Percentiles rank a stretch among this genome's conserved stretches.
phyloP scores from a whole-genome alignment of 2,888 invertebrate species.

The Ephialtes manifestator region DNA sequence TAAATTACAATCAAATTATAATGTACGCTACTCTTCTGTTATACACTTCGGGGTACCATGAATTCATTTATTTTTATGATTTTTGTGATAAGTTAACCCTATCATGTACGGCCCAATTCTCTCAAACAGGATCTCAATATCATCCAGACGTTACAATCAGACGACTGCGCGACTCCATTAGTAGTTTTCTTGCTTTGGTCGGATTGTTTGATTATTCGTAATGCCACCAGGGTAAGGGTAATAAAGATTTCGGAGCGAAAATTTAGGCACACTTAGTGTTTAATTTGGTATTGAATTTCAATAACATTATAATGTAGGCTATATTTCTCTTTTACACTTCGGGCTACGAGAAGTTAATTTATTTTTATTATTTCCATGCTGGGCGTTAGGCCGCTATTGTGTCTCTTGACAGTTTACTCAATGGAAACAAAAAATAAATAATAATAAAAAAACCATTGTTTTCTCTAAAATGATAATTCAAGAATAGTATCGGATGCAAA shows the following conservation, averaged over 20 bases:
- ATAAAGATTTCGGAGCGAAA: background rate
- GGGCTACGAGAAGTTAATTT: background rate
- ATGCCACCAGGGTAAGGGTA: background rate
- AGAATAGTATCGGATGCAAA: too few relatives aligned
- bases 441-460: too few relatives aligned
- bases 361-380: background rate
- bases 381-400: too few relatives aligned
- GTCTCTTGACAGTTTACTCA: too few relatives aligned
- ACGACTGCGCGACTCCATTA: background rate
- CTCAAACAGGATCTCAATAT: constrained; percentile 26
- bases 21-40: background rate
- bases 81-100: background rate
- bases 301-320: background rate
- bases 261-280: background rate
- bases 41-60: background rate
- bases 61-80: background rate
- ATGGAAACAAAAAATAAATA: too few relatives aligned
- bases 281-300: background rate
- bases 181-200: background rate
- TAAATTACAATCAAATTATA: background rate
- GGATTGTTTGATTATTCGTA: background rate
- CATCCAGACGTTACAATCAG: constrained; percentile 29
- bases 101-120: constrained; percentile 51
- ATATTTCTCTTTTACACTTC: background rate
- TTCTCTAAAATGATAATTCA: too few relatives aligned